A percentile compares a stretch with the other conserved stretches of the same genome.
Conservation (phyloP, 2,113 vertebrate genomes). For the Drymodes brunneopygia region DNA sequence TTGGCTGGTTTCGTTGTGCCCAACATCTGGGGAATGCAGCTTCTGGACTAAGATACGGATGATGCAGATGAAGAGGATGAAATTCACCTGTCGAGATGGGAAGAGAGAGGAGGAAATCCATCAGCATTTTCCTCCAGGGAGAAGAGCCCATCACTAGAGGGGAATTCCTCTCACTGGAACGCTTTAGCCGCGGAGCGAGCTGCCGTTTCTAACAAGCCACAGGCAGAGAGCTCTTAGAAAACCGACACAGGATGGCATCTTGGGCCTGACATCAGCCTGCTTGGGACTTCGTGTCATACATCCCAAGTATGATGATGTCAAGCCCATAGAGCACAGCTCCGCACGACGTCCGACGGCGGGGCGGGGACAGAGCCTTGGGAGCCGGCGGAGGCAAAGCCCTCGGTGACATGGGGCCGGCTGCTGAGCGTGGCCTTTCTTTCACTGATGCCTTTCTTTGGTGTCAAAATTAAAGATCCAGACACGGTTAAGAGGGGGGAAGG, state of each 20-base stretch:
- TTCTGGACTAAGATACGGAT: conserved; percentile 95
- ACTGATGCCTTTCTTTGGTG: too few relatives aligned
- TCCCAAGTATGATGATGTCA: conserved; percentile 78
- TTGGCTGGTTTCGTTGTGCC: conserved; percentile 88
- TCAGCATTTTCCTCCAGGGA: background rate
- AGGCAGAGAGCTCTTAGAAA: conserved; percentile 24
- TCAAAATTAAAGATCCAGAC: too few relatives aligned
- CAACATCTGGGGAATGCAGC: conserved; percentile 88
- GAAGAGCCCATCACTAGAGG: background rate
- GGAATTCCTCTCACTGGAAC: background rate
- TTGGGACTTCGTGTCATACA: conserved; percentile 72
- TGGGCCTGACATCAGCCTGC: conserved; percentile 74
- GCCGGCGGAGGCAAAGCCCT: background rate
- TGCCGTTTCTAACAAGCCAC: background rate
- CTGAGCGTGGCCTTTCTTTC: background rate
- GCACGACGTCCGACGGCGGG: conserved; percentile 52
- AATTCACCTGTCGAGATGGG: conserved; percentile 79
- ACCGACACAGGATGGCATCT: conserved; percentile 69
- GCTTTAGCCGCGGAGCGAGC: background rate
- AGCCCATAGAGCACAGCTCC: conserved; percentile 72
- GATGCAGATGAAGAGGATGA: conserved; percentile 91
- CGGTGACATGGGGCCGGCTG: background rate
- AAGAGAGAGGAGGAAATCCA: background rate
- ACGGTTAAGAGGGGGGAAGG: too few relatives aligned
- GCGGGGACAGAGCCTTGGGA: conserved; percentile 6